Percentiles rank a stretch among this genome's conserved stretches.
phyloP scores from a whole-genome alignment of 2,797 vertebrate genomes.

The Alcedo quadribrachys region DNA sequence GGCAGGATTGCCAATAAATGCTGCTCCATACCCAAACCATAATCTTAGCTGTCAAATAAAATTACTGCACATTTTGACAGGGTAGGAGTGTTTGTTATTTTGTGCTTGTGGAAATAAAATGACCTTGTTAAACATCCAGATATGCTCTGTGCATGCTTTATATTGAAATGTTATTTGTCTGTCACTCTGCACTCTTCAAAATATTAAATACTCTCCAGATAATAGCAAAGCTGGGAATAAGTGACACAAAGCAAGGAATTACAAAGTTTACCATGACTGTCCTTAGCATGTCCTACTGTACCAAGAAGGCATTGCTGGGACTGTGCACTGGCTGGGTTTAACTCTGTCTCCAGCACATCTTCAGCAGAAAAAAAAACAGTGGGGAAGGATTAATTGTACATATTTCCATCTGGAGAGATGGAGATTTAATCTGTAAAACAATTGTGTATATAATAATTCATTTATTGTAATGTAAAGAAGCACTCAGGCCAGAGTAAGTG shows the following conservation, averaged over 20 bases:
- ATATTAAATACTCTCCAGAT: not conserved
- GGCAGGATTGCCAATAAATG: conserved; percentile 56
- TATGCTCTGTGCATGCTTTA: not conserved
- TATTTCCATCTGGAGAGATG: not conserved
- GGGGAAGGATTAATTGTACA: not conserved
- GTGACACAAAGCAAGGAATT: not conserved
- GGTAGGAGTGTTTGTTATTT: conserved; percentile 33
- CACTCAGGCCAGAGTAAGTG: not conserved
- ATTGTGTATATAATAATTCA: not conserved
- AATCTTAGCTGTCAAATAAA: conserved; percentile 65
- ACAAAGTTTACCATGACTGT: not conserved
- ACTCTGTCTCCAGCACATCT: not conserved
- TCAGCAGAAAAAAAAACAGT: not conserved
- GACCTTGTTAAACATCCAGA: conserved; percentile 38
- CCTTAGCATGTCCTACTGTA: not conserved
- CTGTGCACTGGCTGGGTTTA: not conserved
- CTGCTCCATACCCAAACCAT: conserved; percentile 26
- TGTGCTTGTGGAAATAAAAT: conserved; percentile 51
- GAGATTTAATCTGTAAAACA: not conserved
- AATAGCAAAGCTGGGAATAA: not conserved
- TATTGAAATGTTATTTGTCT: not conserved
- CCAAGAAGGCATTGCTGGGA: not conserved
- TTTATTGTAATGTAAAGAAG: not conserved
- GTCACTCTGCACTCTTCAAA: not conserved
- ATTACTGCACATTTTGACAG: conserved; percentile 53